Evolutionary conservation across 30 jellyfish, hydroid and myxozoan genomes (phyloP), one percentile per base, ranked within the genome.

Genomic region (Phacellophora camtschatica): DNA sequence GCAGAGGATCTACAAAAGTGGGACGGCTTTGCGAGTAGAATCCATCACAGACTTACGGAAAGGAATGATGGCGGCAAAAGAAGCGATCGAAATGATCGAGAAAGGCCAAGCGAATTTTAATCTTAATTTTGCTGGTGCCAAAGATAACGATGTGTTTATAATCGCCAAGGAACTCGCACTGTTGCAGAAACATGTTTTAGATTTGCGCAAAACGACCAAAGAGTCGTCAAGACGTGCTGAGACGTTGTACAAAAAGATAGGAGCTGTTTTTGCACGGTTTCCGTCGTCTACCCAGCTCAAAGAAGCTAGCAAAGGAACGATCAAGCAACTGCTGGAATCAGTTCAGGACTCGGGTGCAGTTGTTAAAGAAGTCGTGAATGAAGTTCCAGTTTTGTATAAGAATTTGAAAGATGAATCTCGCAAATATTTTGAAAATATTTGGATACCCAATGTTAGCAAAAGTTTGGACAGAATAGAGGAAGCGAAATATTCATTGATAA

Each of bases 1-100:
- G 31, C 95, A 90, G 57, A 86, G 90, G 13, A 42, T 90, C 13
- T 84, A 71, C 32, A 64, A 57, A 31, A 83, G 95, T 54, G 91
- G 53, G 7, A 62, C 98, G 2, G 93, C 83, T 4, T 10, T 59
- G 20, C 28, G 25, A 20, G 42, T 22, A 16, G 79, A 79, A 13
- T 64, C 95, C 7, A 29, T 90, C 56, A 36, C 8, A 4, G 84
- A 77, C 23, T 71, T 90, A 20, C 66, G 61, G 16, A 36, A 67
- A 13, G 87, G 93, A 22, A 41, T 90, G 2, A 35, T 71, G 29
- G 46, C 49, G 5, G 89, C 89, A 0, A 66, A 70, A 41, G 93
- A 81, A 9, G 90, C 87, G 1, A 42, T 78, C 3, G 70, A 46
- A 3, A 37, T 46, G 15, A 25, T 82, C 19, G 66, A 66, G 49